Evolutionary conservation across 2,797 vertebrate genomes (phyloP), one percentile per base, ranked within the genome.

Genomic region (Emydoidea blandingii): DNA sequence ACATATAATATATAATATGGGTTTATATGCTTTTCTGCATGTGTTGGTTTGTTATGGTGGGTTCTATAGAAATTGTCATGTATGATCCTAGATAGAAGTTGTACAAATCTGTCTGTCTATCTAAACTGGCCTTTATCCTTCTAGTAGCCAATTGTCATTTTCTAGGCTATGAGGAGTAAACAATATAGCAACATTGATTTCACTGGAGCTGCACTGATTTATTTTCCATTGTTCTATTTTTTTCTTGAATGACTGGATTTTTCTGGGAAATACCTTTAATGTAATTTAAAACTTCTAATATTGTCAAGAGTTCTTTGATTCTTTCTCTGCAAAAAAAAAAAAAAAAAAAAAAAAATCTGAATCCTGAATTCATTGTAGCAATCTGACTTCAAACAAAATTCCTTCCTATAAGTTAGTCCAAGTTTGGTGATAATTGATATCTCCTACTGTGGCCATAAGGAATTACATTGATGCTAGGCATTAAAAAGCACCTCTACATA

Each of bases 371-470:
- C 68, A 41, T 31, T 15, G 1, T 19, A 52, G 72, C 14, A 59
- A 84, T 23, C 83, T 23, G 44, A 47, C 83, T 52, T 34, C 59
- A 15, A 31, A 79, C 19, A 50, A 50, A 41, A 7, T 8, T 85
- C 29, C 92, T 88, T 86, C 3, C 12, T 79, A 3, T 41, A 4
- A 72, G 86, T 5, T 76, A 50, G 47, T 79, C 72, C 2, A 29
- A 12, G 4, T 2, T 5, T 12, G n/a, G n/a, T 19, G 10, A 2
- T 9, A 5, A 6, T 15, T 62, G 8, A 5, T 86, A 59, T 18
- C 12, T 90, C 18, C 53, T 79, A 8, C 0, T 68, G 4, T 59
- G 25, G 25, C 37, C n/a, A 27, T 56, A 59, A 57, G 52, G 56
- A 18, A 3, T 18, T 79, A 52, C 25, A 78, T 68, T 12, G 2